Base-by-base conservation (phyloP, 2,888 invertebrate genomes). In the Plagodis pulveraria region DNA sequence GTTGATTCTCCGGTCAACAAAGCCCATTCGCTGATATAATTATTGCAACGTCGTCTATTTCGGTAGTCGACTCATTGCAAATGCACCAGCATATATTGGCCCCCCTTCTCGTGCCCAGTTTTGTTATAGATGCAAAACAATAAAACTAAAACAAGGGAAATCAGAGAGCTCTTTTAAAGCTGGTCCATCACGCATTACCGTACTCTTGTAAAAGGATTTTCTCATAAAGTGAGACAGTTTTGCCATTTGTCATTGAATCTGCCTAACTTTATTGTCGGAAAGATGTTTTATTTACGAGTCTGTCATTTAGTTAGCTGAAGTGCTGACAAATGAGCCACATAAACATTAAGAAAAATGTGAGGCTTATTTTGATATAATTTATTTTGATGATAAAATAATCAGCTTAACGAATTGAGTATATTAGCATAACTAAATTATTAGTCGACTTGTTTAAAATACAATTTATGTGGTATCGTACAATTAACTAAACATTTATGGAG, bases 21-120 rank as follows among this genome's bases (percentile, higher is more conserved):
- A 88, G 86, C 80, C 75, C 78, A 76, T 85, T 82, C 81, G 86
- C 84, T 89, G 89, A 89, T 90, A 89, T 89, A 89, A 90, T 90
- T 89, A 89, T 87, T 90, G 87, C 89, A 85, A 82, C 73, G 86
- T 0, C 42, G 77, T 87, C 89, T 91, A 91, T 91, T 89, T 87
- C 77, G 76, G 90, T 85, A 77, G 72, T 59, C 84, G 84, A 86
- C 78, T 87, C 87, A 84, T 78, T 71, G 70, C 73, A 65, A 69
- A 56, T 61, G 67, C 58, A 62, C 87, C 85, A 84, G 69, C 66
- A 35, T 80, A 81, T 71, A 58, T 58, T 69, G 87, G 80, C 40
- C 83, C 70, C 66, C 69, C 63, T 63, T 57, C 67, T 66, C 63
- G 58, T 56, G 63, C 61, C 62, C 66, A 64, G 65, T 72, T 71